Evolutionary conservation across 2,888 invertebrate species (phyloP), one percentile per base, ranked within the genome.

Genomic region (Linyphia triangularis): DNA sequence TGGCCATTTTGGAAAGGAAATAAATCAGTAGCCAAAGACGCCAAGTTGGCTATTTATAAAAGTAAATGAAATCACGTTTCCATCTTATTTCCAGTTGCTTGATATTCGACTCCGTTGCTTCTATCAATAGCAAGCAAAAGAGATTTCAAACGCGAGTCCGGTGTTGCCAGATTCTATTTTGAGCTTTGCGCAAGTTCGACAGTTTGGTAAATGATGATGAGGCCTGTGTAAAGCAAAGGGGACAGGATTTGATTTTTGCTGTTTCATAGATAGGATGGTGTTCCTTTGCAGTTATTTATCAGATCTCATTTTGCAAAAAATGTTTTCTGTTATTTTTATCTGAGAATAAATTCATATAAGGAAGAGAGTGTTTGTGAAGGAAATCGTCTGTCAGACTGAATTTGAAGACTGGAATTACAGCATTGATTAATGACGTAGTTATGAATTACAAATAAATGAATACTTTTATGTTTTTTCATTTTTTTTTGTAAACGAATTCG

Each of bases 41-140:
- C n/a, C 51, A n/a, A 51, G 51, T 1, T 16, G 16, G 16, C 51
- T 51, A 51, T 51, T 51, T 51, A 51, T 51, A 51, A 51, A 51
- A 51, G n/a, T 51, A 51, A 51, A 51, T 51, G 51, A 51, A 51
- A 51, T 51, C 51, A 51, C 51, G 51, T 51, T n/a, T 51, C 43
- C 9, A 10, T 43, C 13, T 43, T 51, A n/a, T n/a, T 51, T 51
- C 51, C n/a, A n/a, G 3, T 51, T n/a, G n/a, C 13, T n/a, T 51
- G 51, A 51, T 51, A 51, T 51, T 51, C 51, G 13, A n/a, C 16
- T 51, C n/a, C 16, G 51, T 13, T 16, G 16, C n/a, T n/a, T 16
- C 51, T 51, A 51, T 51, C 51, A 51, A 16, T 51, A 51, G 51
- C 16, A 16, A 9, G n/a, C 13, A 9, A 33, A 33, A 33, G 9